Conservation (phyloP, 2,888 invertebrate species). For the Biston stratarius region DNA sequence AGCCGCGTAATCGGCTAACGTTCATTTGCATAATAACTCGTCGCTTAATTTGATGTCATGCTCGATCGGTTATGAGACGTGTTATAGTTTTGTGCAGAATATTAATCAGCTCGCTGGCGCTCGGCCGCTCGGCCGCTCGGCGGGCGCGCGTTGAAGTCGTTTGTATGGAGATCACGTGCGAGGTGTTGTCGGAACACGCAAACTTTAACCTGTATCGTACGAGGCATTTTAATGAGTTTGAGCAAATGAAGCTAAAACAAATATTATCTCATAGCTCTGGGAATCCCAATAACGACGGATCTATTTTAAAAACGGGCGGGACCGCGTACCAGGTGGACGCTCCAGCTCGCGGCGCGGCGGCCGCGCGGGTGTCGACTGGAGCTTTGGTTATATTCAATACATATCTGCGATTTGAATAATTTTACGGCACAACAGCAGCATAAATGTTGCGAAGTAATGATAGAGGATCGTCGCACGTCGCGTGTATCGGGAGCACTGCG, state of each 20-base stretch:
- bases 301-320: neutral
- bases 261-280: constrained; percentile 27
- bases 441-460: too few relatives aligned
- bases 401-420: too few relatives aligned
- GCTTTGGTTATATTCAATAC: too few relatives aligned
- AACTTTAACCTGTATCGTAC: constrained; percentile 3
- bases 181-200: neutral
- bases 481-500: too few relatives aligned
- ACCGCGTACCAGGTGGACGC: neutral
- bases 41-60: constrained; percentile 6
- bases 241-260: constrained; percentile 14
- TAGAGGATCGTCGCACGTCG: too few relatives aligned
- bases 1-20: neutral
- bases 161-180: constrained; percentile 21
- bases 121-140: too few relatives aligned
- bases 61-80: neutral
- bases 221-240: constrained; percentile 25
- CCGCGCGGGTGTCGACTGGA: too few relatives aligned
- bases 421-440: too few relatives aligned
- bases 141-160: constrained; percentile 18
- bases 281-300: constrained; percentile 23
- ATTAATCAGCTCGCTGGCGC: neutral
- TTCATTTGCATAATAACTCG: constrained; percentile 4
- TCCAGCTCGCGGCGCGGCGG: neutral
- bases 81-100: neutral